Base-by-base conservation (phyloP, 2,797 vertebrate species). In the Malurus leucopterus region DNA sequence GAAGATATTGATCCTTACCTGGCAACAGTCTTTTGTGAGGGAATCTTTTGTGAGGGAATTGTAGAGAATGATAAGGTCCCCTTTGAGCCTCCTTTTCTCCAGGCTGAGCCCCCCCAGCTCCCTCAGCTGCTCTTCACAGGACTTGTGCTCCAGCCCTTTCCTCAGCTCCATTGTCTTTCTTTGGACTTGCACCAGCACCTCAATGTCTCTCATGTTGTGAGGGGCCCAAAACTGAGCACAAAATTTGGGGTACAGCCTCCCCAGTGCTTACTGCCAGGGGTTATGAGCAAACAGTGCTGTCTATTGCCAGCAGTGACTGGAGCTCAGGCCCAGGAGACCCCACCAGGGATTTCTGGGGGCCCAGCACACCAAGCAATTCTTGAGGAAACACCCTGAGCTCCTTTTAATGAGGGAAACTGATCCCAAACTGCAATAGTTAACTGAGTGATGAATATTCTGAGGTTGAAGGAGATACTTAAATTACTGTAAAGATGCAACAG, bases 31-130 rank as follows among this genome's bases (percentile, higher is more conserved):
- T 63, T 22, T 24, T 63, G 16, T 57, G 24, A 55, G 13, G 12
- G 15, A 51, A 13, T 15, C 11, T 63, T 22, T 24, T 63, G 16
- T 57, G 24, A 55, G 13, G 12, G 15, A 51, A 13, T 15, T 57
- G 21, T 6, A 46, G 57, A 20, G 10, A n/a, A 5, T 0, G 0
- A 36, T 9, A 32, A 69, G 5, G 11, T 75, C 18, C 6, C 38
- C 11, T 13, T 18, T 41, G 29, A 51, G 5, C 5, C 4, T 70
- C 30, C 13, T 64, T 63, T 82, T 17, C 51, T 58, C 40, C 51
- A 82, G 58, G 13, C 7, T 50, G 23, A 50, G 18, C n/a, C 13
- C 14, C 19, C 12, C 4, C 43, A 50, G 38, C 24, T 76, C 32
- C 32, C 13, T 47, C 19, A 58, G 22, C 24, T 4, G 6, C 16